Evolutionary conservation across 1,140 invertebrate genomes (phyloP), one percentile per base, ranked within the genome.

Genomic region (Drosophila lini): DNA sequence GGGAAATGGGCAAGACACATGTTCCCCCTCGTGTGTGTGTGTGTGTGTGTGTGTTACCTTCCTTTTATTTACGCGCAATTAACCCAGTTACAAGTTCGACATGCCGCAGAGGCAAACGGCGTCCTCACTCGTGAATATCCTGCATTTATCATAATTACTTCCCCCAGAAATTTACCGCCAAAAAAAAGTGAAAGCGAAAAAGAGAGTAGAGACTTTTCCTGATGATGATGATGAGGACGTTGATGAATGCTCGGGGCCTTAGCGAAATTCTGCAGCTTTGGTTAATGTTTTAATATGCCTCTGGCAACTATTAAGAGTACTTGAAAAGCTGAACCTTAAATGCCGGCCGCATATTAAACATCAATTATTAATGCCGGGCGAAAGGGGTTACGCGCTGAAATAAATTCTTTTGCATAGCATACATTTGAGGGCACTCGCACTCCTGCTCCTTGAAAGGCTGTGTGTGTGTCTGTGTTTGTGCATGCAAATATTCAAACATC

Each of bases 81-180:
- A 86, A 86, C 83, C 83, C 83, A 86, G 83, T 86, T 86, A 88
- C 80, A 86, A 88, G 83, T 89, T 88, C 81, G 80, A 84, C 84
- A 89, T 89, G 84, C 84, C 84, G 77, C 83, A 83, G 71, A 55
- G 53, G 40, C 75, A 82, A 75, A 68, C 62, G 52, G 59, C 69
- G 13, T 60, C 48, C 69, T 36, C 45, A 69, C 71, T 71, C 64
- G n/a, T 75, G 53, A 60, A 80, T 74, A 84, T 89, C 84, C 84
- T 89, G 84, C 80, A 89, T 89, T 89, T 89, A 89, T 89, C 80
- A 89, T 89, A 89, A 89, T 89, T 89, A 89, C 84, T 89, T 89
- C 84, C 80, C 79, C 80, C 78, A 70, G 63, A 88, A 89, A 61
- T 88, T 89, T 80, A 68, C 67, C 67, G 62, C 63, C 58, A 77